Conservation (phyloP, 2,888 invertebrate genomes). For the Sarcophaga subvicina region DNA sequence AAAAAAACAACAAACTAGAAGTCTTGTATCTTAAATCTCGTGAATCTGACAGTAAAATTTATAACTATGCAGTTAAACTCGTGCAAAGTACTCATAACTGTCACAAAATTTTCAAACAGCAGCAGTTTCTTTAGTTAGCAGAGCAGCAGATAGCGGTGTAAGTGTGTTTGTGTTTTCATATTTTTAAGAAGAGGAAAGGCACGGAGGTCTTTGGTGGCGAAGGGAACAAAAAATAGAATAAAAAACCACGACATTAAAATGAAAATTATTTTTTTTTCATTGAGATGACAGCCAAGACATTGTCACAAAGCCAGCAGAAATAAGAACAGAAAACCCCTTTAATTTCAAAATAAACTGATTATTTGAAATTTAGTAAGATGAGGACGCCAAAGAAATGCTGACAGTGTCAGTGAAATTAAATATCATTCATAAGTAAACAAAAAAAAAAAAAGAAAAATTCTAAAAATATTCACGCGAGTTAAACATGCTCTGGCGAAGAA, state of each 20-base stretch:
- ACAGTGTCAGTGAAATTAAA: conserved; percentile 33
- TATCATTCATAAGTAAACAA: conserved; percentile 2
- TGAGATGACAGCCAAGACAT: not conserved
- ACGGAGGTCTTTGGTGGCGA: too few relatives aligned
- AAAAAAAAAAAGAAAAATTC: not conserved
- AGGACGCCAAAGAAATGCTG: not conserved
- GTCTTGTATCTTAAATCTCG: conserved; percentile 43
- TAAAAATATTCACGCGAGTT: conserved; percentile 4
- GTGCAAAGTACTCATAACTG: conserved; percentile 61
- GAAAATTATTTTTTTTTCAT: not conserved
- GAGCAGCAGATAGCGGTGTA: not conserved
- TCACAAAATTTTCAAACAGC: conserved; percentile 50
- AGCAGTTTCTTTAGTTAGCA: not conserved
- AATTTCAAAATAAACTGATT: conserved; percentile 47
- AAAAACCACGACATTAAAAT: not conserved
- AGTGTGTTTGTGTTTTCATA: not conserved
- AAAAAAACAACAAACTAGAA: too few relatives aligned
- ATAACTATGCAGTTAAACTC: conserved; percentile 60
- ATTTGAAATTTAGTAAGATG: conserved; percentile 28
- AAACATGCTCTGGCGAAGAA: conserved; percentile 15
- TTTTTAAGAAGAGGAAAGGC: not conserved
- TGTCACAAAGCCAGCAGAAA: not conserved
- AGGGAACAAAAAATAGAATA: conserved; percentile 1
- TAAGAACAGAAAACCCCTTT: conserved; percentile 4
- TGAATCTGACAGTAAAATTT: conserved; percentile 54